Evolutionary conservation across 1,140 invertebrate species (phyloP).

Genomic region (Archivesica marissinica): DNA sequence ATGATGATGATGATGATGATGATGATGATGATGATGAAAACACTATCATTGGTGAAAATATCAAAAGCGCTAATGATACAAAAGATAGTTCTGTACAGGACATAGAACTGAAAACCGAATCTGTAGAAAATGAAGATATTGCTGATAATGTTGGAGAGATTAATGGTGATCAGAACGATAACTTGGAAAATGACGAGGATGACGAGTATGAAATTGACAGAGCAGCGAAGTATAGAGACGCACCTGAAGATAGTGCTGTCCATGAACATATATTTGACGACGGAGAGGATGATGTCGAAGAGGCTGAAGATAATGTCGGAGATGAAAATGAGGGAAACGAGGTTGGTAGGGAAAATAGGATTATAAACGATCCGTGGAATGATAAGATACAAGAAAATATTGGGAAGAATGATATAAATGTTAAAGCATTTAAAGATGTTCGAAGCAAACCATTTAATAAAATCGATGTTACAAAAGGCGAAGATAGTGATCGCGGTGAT

Average conservation of each 20-base stretch:
- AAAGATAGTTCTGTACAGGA: background rate
- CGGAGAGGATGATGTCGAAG: background rate
- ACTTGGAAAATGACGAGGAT: background rate
- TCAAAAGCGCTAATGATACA: background rate
- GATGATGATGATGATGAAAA: slow-evolving; percentile 44
- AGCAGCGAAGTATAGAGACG: slow-evolving; percentile 6
- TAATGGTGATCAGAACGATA: background rate
- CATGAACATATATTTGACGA: background rate
- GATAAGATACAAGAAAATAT: background rate
- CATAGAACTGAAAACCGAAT: background rate
- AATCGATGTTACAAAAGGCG: background rate
- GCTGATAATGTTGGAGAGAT: background rate
- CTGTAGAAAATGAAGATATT: background rate
- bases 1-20: slow-evolving; percentile 42
- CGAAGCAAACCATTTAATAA: background rate
- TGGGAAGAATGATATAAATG: background rate
- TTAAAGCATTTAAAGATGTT: background rate
- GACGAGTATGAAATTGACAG: background rate
- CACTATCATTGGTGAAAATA: background rate
- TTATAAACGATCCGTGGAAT: background rate
- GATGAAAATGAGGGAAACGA: background rate
- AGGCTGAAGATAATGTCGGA: background rate
- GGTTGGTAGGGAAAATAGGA: background rate
- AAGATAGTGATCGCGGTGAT: background rate
- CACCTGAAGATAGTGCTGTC: background rate